Evolutionary conservation across 2,797 vertebrate species (phyloP), one percentile per base, ranked within the genome.

Genomic region (Salarias fasciatus): DNA sequence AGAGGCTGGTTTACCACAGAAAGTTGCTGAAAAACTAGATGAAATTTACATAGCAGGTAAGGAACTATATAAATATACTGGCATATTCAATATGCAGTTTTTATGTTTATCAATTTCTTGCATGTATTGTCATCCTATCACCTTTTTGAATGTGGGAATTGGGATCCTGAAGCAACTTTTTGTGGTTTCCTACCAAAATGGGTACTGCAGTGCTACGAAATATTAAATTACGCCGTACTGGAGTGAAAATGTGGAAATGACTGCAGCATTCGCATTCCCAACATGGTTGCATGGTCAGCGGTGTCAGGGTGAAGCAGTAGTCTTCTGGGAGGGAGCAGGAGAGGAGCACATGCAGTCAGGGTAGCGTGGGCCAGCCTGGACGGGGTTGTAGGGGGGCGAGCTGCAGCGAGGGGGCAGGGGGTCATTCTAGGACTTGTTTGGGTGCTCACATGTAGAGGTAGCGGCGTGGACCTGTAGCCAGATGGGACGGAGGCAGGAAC

Each of bases 1-100:
- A 95, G 97, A 98, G 92, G 97, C 97, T 95, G 98, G 97, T 96
- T 98, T 99, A 97, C 96, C 97, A 96, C 96, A 98, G 96, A 98
- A 99, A 97, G 97, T 99, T 96, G 97, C 98, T 95, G 98, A 98
- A 96, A 99, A 99, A 96, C 96, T 99, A 96, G 97, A 99, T 93
- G 97, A 99, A 97, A 99, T 99, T 97, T 99, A 99, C 95, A 92
- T 99, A 96, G 97, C 98, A 98, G 98, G 98, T 99, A 97, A 98
- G 97, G 92, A 91, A 90, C 92, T 81, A 75, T 81, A 75, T 90
- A 92, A 93, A 94, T 94, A 95, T 94, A 94, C 92, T 88, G 95
- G 90, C 90, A 92, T 92, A 92, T 91, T 80, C 75, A 88, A 86
- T 89, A 90, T 90, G 89, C 87, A 86, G 66, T 77, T 83, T 78